Percentiles rank a stretch among this genome's conserved stretches.
phyloP scores from a whole-genome alignment of 2,797 vertebrate species.

The Bovichtus variegatus region DNA sequence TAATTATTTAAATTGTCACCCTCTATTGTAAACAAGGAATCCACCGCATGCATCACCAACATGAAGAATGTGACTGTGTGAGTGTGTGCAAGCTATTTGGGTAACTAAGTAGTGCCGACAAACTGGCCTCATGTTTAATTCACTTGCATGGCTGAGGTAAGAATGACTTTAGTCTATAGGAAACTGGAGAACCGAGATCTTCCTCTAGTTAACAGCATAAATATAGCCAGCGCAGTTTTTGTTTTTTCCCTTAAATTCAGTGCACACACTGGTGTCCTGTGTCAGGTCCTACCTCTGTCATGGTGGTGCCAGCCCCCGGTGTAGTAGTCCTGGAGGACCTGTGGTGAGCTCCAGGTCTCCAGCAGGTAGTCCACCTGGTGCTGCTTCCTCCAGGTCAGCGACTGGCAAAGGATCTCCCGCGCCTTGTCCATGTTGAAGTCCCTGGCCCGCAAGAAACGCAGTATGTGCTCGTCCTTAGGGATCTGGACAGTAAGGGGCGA shows the following conservation, averaged over 20 bases:
- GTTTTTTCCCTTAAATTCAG: background rate
- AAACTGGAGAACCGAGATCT: constrained; percentile 22
- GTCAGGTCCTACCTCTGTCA: constrained; percentile 79
- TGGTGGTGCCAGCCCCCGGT: constrained; percentile 98
- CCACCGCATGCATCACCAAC: background rate
- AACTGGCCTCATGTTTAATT: constrained; percentile 42
- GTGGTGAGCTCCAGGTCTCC: constrained; percentile 95
- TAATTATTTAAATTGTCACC: constrained; percentile 3
- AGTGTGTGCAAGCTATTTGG: constrained; percentile 1
- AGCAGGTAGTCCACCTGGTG: constrained; percentile 97
- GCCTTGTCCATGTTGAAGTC: constrained; percentile 97
- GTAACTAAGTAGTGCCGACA: constrained; percentile 16
- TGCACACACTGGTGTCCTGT: background rate
- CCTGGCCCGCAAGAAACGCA: constrained; percentile 93
- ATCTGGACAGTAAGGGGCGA: constrained; percentile 81
- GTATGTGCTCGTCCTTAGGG: constrained; percentile 96
- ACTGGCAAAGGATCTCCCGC: constrained; percentile 94
- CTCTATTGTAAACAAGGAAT: constrained; percentile 24
- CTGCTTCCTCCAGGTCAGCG: constrained; percentile 96
- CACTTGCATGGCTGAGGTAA: constrained; percentile 13
- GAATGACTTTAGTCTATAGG: constrained; percentile 9
- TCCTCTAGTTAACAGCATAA: background rate
- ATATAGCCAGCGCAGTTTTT: background rate
- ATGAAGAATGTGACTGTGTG: background rate
- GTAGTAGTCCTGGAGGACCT: constrained; percentile 95